Percentiles rank a stretch among this genome's conserved stretches.
These are phyloP conservation scores for Microcebus lehilahytsara DNA, from an alignment of 2,113 vertebrate genomes.

Conservation along the genomic window DNA sequence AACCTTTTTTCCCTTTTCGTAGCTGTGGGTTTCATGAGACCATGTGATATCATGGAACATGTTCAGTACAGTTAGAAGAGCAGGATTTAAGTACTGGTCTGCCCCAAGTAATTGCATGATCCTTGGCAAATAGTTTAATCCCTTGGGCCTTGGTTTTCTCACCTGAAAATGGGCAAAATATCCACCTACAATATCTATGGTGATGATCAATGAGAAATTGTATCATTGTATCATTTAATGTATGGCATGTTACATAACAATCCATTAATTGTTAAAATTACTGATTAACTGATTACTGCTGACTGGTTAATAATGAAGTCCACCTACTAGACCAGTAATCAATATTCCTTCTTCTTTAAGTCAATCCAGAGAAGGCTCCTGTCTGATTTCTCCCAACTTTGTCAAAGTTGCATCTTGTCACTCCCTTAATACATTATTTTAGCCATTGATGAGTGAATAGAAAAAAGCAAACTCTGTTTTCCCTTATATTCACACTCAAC, in stretches of 20 bases:
- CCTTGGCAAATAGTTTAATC: neutral
- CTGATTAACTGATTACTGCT: neutral
- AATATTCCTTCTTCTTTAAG: neutral
- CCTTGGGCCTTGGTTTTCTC: neutral
- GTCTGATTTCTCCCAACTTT: neutral
- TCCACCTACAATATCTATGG: neutral
- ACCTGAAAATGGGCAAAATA: neutral
- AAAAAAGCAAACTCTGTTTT: neutral
- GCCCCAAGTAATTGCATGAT: neutral
- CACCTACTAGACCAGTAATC: neutral
- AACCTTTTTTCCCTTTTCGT: neutral
- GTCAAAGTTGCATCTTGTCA: neutral
- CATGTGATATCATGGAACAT: neutral
- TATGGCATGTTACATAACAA: neutral
- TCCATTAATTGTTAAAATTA: neutral
- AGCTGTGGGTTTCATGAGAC: neutral
- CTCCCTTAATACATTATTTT: neutral
- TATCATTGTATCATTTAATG: neutral
- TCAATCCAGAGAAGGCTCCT: neutral
- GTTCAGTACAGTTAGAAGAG: neutral
- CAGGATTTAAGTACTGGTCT: neutral
- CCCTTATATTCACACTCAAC: neutral
- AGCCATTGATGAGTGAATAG: neutral
- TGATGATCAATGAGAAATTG: neutral
- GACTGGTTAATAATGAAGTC: neutral